These are phyloP conservation scores for Choreutis nemorana DNA, from an alignment of 2,888 invertebrate genomes.

Conservation along the genomic window DNA sequence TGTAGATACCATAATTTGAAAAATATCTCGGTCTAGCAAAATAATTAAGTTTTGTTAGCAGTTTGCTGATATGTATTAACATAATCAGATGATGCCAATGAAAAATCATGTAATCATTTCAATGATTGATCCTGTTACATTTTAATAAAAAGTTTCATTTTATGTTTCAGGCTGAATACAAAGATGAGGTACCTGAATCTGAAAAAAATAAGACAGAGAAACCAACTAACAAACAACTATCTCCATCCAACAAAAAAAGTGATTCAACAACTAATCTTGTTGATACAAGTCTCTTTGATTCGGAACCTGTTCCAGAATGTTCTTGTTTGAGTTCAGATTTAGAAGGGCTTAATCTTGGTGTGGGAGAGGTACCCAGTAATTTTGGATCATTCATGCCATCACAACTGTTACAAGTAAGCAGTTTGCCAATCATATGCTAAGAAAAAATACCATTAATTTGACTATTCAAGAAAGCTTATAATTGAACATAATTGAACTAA, in stretches of 20 bases:
- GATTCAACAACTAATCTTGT: slow-evolving; percentile 30
- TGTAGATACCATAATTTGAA: no score
- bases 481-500: neutral
- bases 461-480: neutral
- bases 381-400: slow-evolving; percentile 59
- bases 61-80: neutral
- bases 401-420: slow-evolving; percentile 48
- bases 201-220: slow-evolving; percentile 18
- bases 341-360: slow-evolving; percentile 38
- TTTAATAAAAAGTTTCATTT: neutral
- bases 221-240: slow-evolving; percentile 17
- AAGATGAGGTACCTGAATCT: slow-evolving; percentile 47
- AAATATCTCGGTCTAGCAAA: no score
- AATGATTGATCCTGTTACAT: neutral
- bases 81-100: neutral
- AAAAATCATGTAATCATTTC: neutral
- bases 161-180: slow-evolving; percentile 67
- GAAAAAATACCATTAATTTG: neutral
- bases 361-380: slow-evolving; percentile 34
- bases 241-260: slow-evolving; percentile 15
- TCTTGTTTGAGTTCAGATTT: slow-evolving; percentile 36
- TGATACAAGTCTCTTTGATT: slow-evolving; percentile 30
- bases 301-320: slow-evolving; percentile 15
- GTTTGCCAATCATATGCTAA: neutral
- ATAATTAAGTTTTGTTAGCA: no score